Evolutionary conservation across 2,113 vertebrate species (phyloP).

Genomic region (Gobius niger): DNA sequence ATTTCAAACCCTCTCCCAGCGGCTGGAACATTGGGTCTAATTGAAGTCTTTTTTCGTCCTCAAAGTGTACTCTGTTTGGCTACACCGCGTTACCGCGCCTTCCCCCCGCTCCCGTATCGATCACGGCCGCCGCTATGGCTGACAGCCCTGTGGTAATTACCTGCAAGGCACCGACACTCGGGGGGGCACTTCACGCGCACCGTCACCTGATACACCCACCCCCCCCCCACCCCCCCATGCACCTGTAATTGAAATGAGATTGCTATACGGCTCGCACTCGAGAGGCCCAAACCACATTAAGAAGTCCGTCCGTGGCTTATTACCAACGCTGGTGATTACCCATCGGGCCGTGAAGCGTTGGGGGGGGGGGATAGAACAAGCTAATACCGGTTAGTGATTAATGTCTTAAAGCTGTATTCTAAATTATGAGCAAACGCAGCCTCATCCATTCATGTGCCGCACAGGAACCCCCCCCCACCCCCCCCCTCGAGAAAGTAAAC

Average conservation of each 20-base stretch:
- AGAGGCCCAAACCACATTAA: conserved; percentile 50
- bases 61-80: no score
- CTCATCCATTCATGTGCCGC: conserved; percentile 43
- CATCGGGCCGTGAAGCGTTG: conserved; percentile 28
- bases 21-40: no score
- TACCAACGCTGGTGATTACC: conserved; percentile 58
- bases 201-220: conserved; percentile 15
- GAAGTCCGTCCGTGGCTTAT: conserved; percentile 45
- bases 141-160: conserved; percentile 60
- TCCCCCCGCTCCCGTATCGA: conserved; percentile 42
- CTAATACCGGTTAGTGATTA: conserved; percentile 41
- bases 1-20: no score
- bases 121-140: conserved; percentile 46
- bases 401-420: conserved; percentile 49
- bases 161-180: conserved; percentile 39
- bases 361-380: conserved; percentile 21
- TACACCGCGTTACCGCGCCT: neutral
- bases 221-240: conserved; percentile 1
- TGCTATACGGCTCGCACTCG: conserved; percentile 12
- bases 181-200: conserved; percentile 5
- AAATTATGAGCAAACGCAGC: conserved; percentile 45
- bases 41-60: neutral
- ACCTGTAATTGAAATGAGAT: conserved; percentile 56
- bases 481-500: conserved; percentile 13
- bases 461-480: neutral